Conservation (phyloP, 2,113 vertebrate species). For the Neodon shergylaensis region DNA sequence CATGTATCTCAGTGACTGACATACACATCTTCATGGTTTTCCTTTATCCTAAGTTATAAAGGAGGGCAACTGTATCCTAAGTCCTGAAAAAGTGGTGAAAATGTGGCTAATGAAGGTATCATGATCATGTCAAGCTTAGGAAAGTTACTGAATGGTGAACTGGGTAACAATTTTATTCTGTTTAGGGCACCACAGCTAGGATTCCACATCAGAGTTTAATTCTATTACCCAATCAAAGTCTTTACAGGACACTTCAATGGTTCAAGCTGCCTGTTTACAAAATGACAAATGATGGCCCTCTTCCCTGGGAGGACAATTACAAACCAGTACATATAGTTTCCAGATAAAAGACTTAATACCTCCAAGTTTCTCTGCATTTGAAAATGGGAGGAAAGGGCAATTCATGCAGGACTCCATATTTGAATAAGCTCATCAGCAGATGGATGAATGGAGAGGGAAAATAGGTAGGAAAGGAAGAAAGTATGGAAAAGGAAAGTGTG, state of each 20-base stretch:
- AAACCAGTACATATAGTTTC: not conserved
- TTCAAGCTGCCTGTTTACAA: not conserved
- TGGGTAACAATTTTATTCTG: not conserved
- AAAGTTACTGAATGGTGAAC: not conserved
- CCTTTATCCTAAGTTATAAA: not conserved
- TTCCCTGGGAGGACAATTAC: not conserved
- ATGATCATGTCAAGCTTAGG: not conserved
- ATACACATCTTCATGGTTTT: not conserved
- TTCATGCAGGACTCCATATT: not conserved
- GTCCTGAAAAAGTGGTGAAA: not conserved
- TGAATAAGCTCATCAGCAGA: not conserved
- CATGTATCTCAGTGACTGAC: not conserved
- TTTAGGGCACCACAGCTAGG: not conserved
- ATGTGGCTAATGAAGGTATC: not conserved
- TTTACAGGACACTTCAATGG: not conserved
- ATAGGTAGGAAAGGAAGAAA: too few relatives aligned
- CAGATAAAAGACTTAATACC: not conserved
- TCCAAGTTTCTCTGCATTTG: not conserved
- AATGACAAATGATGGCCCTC: not conserved
- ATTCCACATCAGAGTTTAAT: not conserved
- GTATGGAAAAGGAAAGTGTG: not conserved
- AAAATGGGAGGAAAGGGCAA: not conserved
- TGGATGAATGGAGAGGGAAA: not conserved
- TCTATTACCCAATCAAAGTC: not conserved
- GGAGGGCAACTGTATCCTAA: accelerated